Percentiles rank a stretch among this genome's conserved stretches.
These are phyloP conservation scores for Loripinus fragilis DNA, from an alignment of 2,888 invertebrate species.

Conservation along the genomic window DNA sequence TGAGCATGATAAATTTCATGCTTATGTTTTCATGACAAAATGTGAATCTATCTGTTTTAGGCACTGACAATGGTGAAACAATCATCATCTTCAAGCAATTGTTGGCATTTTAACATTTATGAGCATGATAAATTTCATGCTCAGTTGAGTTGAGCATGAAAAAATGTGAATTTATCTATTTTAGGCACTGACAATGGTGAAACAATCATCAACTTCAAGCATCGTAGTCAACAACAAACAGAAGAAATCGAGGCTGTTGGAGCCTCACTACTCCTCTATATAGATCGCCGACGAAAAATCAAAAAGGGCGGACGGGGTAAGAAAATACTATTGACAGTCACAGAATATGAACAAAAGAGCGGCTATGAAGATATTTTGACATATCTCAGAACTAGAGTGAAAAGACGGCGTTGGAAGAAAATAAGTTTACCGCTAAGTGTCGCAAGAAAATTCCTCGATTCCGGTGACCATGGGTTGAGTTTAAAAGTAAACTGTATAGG, in stretches of 20 bases:
- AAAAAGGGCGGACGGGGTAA: slow-evolving; percentile 55
- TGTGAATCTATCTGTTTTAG: too few relatives aligned
- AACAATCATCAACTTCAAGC: slow-evolving; percentile 30
- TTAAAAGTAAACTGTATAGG: slow-evolving; percentile 53
- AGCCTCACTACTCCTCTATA: slow-evolving; percentile 42
- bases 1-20: too few relatives aligned
- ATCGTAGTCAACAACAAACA: slow-evolving; percentile 5
- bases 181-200: slow-evolving; percentile 23
- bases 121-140: too few relatives aligned
- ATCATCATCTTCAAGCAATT: too few relatives aligned
- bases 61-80: too few relatives aligned
- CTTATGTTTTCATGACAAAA: too few relatives aligned
- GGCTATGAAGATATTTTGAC: slow-evolving; percentile 36
- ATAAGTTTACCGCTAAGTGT: slow-evolving; percentile 50
- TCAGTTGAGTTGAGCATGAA: too few relatives aligned
- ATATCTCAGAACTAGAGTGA: slow-evolving; percentile 45
- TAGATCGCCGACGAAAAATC: slow-evolving; percentile 40
- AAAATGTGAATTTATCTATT: too few relatives aligned
- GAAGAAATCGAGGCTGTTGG: slow-evolving; percentile 43
- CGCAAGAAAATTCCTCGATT: slow-evolving; percentile 41
- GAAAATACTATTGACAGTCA: slow-evolving; percentile 46
- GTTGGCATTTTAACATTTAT: too few relatives aligned
- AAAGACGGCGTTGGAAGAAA: slow-evolving; percentile 49
- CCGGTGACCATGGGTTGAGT: slow-evolving; percentile 29
- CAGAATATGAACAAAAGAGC: not conserved